Evolutionary conservation across 1,140 invertebrate genomes (phyloP), one percentile per base, ranked within the genome.

Genomic region (Megalopta genalis): DNA sequence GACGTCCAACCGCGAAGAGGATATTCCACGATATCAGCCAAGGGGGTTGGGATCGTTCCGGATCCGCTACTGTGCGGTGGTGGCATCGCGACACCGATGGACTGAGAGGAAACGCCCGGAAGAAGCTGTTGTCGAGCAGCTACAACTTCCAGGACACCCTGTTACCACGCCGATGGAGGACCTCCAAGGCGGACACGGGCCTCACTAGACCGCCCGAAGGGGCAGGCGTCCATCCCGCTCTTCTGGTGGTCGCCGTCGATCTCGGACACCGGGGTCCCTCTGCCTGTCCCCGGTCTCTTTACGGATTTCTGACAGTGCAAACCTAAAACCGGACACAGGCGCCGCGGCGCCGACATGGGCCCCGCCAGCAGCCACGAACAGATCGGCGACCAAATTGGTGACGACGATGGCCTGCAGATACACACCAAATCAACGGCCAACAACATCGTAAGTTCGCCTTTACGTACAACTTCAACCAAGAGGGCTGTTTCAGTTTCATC

Each of bases 351-450:
- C 82, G 86, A 90, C 79, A 91, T 93, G 92, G 92, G 92, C 71
- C 92, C 92, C 67, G 88, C 90, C 70, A 92, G 88, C 84, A 93
- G 92, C 82, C 91, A 89, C 54, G 92, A 93, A 65, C 91, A 93
- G 49, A 90, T 88, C 75, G 90, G 89, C 69, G 92, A 92, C 73
- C 90, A 90, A 83, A 84, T 90, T 69, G 91, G 87, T 70, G 91
- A 91, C 63, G 91, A 93, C 67, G 90, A 91, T 62, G 92, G 92
- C 86, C 88, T 93, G 84, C 89, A 92, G 62, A 91, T 91, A 78
- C 86, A 89, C 64, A 70, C 92, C 9, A 90, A 86, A 74, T 72
- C 87, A 27, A 86, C 74, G 78, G 76, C 82, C 23, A 86, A 89
- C 57, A 87, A 89, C 21, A 74, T 88, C 70, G 91, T 92, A 81